Conservation (phyloP, 2,797 vertebrate genomes). For the Enteromius thamalakanensis region DNA sequence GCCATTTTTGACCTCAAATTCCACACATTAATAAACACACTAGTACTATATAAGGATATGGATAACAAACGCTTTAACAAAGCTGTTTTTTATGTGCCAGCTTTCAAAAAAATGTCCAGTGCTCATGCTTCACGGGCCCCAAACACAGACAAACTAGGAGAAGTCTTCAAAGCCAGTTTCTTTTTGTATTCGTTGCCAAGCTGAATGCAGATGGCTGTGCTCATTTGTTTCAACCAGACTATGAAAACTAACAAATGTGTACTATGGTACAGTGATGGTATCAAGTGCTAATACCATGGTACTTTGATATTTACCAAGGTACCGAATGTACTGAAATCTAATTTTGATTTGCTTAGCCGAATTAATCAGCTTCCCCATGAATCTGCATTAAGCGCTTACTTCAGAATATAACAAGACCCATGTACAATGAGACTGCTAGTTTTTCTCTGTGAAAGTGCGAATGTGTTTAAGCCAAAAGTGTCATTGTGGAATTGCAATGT, state of each 20-base stretch:
- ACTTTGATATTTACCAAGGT: not conserved
- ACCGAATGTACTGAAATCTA: not conserved
- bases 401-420: not conserved
- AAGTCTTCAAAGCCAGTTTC: conserved; percentile 52
- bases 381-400: not conserved
- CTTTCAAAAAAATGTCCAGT: conserved; percentile 58
- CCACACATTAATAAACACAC: conserved; percentile 56
- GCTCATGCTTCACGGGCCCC: conserved; percentile 46
- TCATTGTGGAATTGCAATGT: conserved; percentile 20
- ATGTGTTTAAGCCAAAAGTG: conserved; percentile 22
- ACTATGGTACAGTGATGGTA: not conserved
- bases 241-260: conserved; percentile 11
- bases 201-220: conserved; percentile 31
- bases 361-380: not conserved
- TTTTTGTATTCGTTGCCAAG: conserved; percentile 33
- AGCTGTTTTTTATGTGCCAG: conserved; percentile 54
- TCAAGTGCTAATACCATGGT: not conserved
- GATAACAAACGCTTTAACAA: conserved; percentile 56
- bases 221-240: conserved; percentile 34
- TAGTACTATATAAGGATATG: conserved; percentile 52
- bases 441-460: conserved; percentile 1
- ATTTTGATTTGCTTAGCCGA: not conserved
- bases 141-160: conserved; percentile 53
- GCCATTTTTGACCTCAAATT: conserved; percentile 42
- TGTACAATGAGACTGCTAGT: not conserved